Base-by-base conservation (phyloP, 92 coral and sea anemone genomes). In the Hydrozoanthus gracilis region DNA sequence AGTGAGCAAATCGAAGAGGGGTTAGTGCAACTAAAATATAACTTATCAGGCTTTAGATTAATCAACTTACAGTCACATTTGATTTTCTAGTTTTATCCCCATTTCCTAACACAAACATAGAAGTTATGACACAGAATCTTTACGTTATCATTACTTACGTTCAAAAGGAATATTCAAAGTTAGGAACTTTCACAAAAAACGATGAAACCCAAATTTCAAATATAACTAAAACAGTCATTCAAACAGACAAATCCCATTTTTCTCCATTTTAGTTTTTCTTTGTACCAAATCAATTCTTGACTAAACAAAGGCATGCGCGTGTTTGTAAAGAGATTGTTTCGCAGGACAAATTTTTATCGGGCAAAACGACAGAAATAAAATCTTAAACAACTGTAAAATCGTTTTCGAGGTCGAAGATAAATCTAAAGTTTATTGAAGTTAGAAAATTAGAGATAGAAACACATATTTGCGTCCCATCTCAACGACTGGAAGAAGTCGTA, bases 301-400 rank as follows among this genome's bases (percentile, higher is more conserved):
- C 13, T 7, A 50, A 39, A 16, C 74, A 49, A 46, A 79, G 13
- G 17, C 85, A 61, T 80, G 84, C 64, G 84, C 56, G 48, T 15
- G 55, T 45, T 13, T 44, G 5, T 48, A 64, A 65, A 79, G 8
- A 15, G 14, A 18, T 11, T 65, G 58, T 80, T 20, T 64, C 17
- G 72, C 47, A 80, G 61, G 62, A 3, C 49, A 46, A 8, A 48
- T 80, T 80, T 56, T 58, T 6, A 14, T 16, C n/a, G 17, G 14
- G 47, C 51, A 80, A 65, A 65, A 35, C 8, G 15, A 45, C 7
- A 48, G 18, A 15, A 64, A 49, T 48, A 3, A 15, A 44, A 16
- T 62, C 8, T 61, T 15, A 39, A 44, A 12, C 12, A 15, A 35
- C 7, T 14, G 2, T 35, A 16, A 61, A 44, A 44, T 8, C 44